Evolutionary conservation across 2,888 invertebrate genomes (phyloP).

Genomic region (Invenusta paracnida): DNA sequence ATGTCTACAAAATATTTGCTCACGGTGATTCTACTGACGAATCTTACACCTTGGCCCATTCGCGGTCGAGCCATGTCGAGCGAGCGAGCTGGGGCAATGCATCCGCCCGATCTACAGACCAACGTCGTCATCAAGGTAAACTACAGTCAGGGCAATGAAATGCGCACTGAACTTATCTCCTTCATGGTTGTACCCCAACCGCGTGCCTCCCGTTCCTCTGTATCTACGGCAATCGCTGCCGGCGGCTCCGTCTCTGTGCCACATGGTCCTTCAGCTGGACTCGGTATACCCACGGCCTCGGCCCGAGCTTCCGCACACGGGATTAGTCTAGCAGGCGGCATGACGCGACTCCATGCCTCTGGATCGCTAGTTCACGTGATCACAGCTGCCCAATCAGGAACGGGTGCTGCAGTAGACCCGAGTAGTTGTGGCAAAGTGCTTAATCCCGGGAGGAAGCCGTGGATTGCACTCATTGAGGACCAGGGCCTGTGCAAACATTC

Average conservation of each 20-base stretch:
- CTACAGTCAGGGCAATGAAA: not conserved
- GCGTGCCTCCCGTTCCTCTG: not conserved
- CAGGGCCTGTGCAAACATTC: not conserved
- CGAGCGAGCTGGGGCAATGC: not conserved
- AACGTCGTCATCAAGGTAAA: not conserved
- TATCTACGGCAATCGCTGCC: not conserved
- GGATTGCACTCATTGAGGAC: not conserved
- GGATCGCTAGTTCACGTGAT: not conserved
- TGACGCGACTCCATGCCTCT: not conserved
- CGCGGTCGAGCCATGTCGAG: constrained; percentile 4
- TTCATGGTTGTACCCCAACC: not conserved
- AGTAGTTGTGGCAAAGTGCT: not conserved
- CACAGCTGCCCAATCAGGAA: not conserved
- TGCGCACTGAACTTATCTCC: not conserved
- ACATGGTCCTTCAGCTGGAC: not conserved
- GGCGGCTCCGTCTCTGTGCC: not conserved
- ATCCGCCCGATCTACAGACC: not conserved
- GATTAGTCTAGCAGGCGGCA: not conserved
- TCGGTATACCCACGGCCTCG: not conserved
- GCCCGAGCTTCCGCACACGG: not conserved
- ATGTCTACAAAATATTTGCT: not conserved
- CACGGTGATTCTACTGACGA: not conserved
- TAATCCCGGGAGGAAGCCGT: constrained; percentile 12
- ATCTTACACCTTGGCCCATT: not conserved
- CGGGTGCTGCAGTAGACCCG: not conserved